These are phyloP conservation scores for Periplaneta americana DNA, from an alignment of 1,140 invertebrate species.

Conservation along the genomic window DNA sequence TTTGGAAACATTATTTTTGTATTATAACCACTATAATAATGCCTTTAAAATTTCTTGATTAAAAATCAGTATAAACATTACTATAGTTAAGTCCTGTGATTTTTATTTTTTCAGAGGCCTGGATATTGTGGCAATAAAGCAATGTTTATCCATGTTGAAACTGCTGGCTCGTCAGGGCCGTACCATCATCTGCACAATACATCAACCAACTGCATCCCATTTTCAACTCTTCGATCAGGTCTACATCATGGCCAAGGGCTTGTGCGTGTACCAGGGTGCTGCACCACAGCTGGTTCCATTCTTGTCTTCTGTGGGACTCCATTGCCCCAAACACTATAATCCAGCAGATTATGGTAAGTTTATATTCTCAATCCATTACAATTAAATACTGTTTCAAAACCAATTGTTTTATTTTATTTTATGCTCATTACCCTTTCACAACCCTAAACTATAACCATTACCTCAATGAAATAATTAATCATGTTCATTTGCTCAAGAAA, in stretches of 20 bases:
- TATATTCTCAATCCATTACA: no score
- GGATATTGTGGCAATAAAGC: constrained; percentile 65
- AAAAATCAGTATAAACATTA: no score
- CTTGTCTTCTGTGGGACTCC: constrained; percentile 23
- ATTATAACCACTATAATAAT: no score
- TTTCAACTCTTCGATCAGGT: constrained; percentile 70
- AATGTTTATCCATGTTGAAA: constrained; percentile 52
- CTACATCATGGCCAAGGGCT: constrained; percentile 52
- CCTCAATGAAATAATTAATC: no score
- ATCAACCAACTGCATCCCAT: constrained; percentile 74
- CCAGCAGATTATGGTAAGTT: constrained; percentile 31
- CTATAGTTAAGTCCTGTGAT: no score
- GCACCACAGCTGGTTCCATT: constrained; percentile 45
- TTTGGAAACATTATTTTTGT: no score
- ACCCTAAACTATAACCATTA: no score
- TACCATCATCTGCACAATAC: constrained; percentile 76
- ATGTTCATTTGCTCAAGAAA: no score
- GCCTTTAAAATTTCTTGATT: no score
- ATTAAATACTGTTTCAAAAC: no score
- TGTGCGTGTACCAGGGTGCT: constrained; percentile 52
- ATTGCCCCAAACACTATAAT: constrained; percentile 28
- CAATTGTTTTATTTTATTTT: no score
- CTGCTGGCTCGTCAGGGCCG: constrained; percentile 57
- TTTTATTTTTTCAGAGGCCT: constrained; percentile 52
- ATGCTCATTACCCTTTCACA: no score